Conservation (phyloP, 2,113 vertebrate species). For the Phycodurus eques region DNA sequence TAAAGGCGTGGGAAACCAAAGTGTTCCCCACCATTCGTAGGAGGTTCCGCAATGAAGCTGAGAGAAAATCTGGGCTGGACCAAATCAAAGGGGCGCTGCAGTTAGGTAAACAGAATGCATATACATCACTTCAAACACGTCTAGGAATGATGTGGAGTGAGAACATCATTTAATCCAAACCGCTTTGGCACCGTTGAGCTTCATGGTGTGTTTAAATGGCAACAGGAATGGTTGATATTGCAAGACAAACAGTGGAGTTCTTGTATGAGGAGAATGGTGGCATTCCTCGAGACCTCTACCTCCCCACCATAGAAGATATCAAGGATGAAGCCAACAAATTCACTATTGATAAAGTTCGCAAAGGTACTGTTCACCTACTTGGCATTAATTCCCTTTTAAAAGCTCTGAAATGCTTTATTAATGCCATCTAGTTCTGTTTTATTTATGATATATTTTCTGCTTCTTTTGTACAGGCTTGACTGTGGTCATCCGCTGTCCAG, state of each 20-base stretch:
- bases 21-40: conserved; percentile 98
- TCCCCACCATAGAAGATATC: conserved; percentile 97
- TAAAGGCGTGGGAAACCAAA: conserved; percentile 98
- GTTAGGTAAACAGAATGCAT: conserved; percentile 75
- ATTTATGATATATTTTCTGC: not conserved
- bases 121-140: not conserved
- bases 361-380: conserved; percentile 76
- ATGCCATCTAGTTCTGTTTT: not conserved
- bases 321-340: conserved; percentile 99
- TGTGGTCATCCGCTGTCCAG: conserved; percentile 91
- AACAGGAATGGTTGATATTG: conserved; percentile 88
- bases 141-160: not conserved
- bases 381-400: not conserved
- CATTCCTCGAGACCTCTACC: conserved; percentile 95
- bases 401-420: not conserved
- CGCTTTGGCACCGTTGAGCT: not conserved
- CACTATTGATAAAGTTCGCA: conserved; percentile 98
- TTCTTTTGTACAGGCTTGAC: conserved; percentile 80
- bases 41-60: conserved; percentile 95
- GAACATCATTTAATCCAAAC: not conserved
- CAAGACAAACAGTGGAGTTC: conserved; percentile 95
- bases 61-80: conserved; percentile 95
- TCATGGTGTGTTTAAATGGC: conserved; percentile 8
- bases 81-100: conserved; percentile 98
- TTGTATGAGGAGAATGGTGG: conserved; percentile 98